Evolutionary conservation across 1,140 invertebrate genomes (phyloP).

Genomic region (Neodiprion fabricii): DNA sequence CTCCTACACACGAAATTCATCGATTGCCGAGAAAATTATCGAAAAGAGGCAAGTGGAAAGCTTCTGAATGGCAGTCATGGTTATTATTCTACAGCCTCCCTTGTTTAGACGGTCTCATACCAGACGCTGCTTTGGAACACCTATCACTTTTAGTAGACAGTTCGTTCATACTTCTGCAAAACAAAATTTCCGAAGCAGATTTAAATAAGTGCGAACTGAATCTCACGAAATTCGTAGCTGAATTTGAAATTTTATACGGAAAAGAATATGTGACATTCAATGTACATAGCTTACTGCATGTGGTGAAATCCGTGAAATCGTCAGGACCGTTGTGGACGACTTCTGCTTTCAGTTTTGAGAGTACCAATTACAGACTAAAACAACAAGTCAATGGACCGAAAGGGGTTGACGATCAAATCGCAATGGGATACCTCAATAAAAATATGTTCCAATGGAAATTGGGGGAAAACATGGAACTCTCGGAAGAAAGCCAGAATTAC

Average conservation of each 20-base stretch:
- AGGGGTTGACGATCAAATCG: slow-evolving; percentile 33
- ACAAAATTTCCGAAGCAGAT: slow-evolving; percentile 21
- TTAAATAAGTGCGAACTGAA: slow-evolving; percentile 26
- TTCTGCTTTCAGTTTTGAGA: slow-evolving; percentile 35
- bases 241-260: slow-evolving; percentile 30
- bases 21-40: slow-evolving; percentile 23
- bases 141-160: slow-evolving; percentile 25
- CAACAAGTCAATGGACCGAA: slow-evolving; percentile 26
- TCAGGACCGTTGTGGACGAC: slow-evolving; percentile 31
- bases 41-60: slow-evolving; percentile 18
- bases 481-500: too few relatives aligned
- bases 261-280: slow-evolving; percentile 31
- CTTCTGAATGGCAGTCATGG: slow-evolving; percentile 32
- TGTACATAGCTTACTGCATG: slow-evolving; percentile 27
- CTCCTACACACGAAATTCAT: slow-evolving; percentile 21
- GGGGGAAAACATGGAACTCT: neutral
- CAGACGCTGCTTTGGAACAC: slow-evolving; percentile 18
- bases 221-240: slow-evolving; percentile 28
- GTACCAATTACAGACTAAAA: slow-evolving; percentile 28
- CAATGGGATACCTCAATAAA: slow-evolving; percentile 16
- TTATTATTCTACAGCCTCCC: slow-evolving; percentile 30
- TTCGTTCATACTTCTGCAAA: slow-evolving; percentile 20
- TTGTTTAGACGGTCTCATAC: slow-evolving; percentile 28
- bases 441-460: neutral
- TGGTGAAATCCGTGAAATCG: slow-evolving; percentile 23